phyloP scores from a whole-genome alignment of 2,797 vertebrate genomes.

The Labroides dimidiatus region DNA sequence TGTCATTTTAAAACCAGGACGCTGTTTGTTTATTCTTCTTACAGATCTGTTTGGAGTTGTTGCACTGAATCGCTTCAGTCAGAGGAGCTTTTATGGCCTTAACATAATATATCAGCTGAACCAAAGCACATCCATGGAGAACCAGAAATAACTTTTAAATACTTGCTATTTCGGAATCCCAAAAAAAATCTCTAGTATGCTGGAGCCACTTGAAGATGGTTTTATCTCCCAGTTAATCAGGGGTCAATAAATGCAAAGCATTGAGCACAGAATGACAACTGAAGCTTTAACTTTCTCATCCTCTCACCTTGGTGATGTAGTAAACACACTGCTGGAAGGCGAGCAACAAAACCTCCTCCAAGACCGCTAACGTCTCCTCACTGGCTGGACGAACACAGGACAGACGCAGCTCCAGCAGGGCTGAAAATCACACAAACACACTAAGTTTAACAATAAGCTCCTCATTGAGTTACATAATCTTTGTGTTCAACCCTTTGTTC shows the following conservation, averaged over 20 bases:
- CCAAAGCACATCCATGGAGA: too few relatives aligned
- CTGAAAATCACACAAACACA: slow-evolving; percentile 51
- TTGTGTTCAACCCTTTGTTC: neutral
- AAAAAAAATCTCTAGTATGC: too few relatives aligned
- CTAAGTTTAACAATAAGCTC: neutral
- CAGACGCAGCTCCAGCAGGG: slow-evolving; percentile 70
- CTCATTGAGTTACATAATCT: neutral
- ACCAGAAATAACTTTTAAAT: too few relatives aligned
- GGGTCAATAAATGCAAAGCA: too few relatives aligned
- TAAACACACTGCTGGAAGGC: slow-evolving; percentile 89
- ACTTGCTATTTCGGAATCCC: too few relatives aligned
- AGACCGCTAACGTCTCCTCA: slow-evolving; percentile 82
- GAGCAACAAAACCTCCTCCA: slow-evolving; percentile 88
- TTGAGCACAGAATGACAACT: too few relatives aligned
- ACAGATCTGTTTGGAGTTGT: neutral
- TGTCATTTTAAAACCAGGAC: neutral
- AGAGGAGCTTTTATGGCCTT: neutral
- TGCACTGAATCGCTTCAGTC: neutral
- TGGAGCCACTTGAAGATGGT: too few relatives aligned
- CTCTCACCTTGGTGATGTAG: slow-evolving; percentile 87
- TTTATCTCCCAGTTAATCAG: too few relatives aligned
- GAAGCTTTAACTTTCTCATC: neutral
- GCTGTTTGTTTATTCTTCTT: neutral
- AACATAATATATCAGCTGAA: too few relatives aligned
- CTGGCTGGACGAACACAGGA: slow-evolving; percentile 77